Evolutionary conservation across 2,113 vertebrate species (phyloP), one percentile per base, ranked within the genome.

Genomic region (Thymallus thymallus): DNA sequence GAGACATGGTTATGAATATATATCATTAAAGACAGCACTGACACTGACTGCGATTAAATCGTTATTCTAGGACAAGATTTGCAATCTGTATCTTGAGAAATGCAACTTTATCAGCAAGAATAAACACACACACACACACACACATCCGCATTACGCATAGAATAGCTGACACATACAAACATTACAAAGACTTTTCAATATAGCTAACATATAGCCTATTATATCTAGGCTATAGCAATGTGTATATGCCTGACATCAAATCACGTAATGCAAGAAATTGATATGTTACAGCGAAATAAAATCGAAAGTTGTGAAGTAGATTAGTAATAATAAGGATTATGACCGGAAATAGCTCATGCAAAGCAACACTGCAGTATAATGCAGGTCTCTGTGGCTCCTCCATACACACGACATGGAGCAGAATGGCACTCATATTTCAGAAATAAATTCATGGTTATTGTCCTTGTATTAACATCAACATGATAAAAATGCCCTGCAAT

Each of bases 1-100:
- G 83, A 83, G 67, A 83, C 74, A 76, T 85, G 85, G 79, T 89
- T 90, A 85, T 89, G 90, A 89, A 90, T 89, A 85, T 89, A 82
- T 85, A 86, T 90, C 80, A 79, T 75, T 77, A 73, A 73, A 77
- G 73, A 69, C 72, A 41, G 41, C 20, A 66, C 61, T 81, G 62
- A 75, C 68, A 74, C 74, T 58, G 76, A 32, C 63, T 70, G 61
- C 72, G 67, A 76, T 81, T 66, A 74, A 62, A 84, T 79, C 73
- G 70, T 73, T 76, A 76, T 82, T 67, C 56, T 30, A 78, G 60
- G 35, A 46, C 78, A 48, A 73, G 64, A 77, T 80, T 66, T 73
- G 58, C 24, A 60, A 78, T 78, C 41, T 76, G 70, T 13, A 71
- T 72, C 70, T 16, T 24, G 58, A 32, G 65, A 58, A 69, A 26